These are phyloP conservation scores for Octodon degus DNA, from an alignment of 2,113 vertebrate species.

Conservation along the genomic window DNA sequence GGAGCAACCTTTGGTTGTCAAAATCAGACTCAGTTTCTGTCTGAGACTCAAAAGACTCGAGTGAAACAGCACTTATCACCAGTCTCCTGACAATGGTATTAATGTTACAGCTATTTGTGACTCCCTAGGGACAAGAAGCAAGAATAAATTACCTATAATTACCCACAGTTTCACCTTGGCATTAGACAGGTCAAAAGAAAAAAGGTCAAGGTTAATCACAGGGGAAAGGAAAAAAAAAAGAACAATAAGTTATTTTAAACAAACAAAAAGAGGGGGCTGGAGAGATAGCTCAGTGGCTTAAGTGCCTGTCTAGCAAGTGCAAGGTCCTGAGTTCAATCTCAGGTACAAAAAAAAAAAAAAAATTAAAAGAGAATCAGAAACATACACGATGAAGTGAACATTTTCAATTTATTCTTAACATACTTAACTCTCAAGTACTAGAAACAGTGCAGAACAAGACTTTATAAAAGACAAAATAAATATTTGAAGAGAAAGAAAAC, in stretches of 20 bases:
- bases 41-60: constrained; percentile 21
- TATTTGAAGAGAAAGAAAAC: background rate
- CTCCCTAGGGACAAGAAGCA: background rate
- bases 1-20: background rate
- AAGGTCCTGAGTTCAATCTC: no score
- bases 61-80: background rate
- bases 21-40: background rate
- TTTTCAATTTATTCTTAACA: background rate
- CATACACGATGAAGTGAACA: background rate
- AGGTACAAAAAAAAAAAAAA: no score
- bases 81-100: background rate
- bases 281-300: no score
- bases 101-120: constrained; percentile 21
- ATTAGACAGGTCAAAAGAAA: constrained; percentile 19
- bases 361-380: background rate
- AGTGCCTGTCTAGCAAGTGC: no score
- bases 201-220: constrained; percentile 27
- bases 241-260: background rate
- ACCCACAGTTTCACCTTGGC: background rate
- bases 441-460: background rate
- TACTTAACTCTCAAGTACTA: background rate
- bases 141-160: constrained; percentile 13
- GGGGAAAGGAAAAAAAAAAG: background rate
- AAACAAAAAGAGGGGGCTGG: background rate
- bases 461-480: background rate